Evolutionary conservation across 2,113 vertebrate species (phyloP).

Genomic region (Saguinus imperator): DNA sequence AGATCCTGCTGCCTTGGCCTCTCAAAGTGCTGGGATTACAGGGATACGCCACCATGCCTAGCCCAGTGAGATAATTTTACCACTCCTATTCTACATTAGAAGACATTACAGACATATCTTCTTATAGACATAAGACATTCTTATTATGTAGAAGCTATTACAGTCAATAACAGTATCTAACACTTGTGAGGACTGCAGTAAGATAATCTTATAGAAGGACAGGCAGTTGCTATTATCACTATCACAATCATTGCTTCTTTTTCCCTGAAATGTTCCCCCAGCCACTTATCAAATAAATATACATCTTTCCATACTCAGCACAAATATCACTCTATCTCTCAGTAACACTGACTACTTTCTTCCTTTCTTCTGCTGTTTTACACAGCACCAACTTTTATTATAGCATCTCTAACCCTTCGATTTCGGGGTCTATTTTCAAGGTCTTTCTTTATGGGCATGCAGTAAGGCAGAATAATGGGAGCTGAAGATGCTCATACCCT

Average conservation of each 20-base stretch:
- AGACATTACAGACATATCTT: background rate
- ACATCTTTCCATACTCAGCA: background rate
- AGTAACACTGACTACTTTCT: background rate
- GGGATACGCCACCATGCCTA: too few species aligned
- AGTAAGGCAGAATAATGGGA: background rate
- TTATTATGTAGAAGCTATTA: background rate
- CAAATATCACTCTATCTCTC: background rate
- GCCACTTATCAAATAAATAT: background rate
- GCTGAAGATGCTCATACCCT: background rate
- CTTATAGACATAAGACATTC: background rate
- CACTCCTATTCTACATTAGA: background rate
- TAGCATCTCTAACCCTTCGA: background rate
- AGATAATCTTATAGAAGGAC: background rate
- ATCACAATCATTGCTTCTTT: background rate
- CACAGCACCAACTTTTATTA: background rate
- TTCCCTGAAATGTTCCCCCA: background rate
- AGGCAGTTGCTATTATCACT: background rate
- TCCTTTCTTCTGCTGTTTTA: background rate
- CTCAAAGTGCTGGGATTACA: too few species aligned
- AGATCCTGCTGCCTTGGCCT: too few species aligned
- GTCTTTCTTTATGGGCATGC: background rate
- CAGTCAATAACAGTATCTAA: background rate
- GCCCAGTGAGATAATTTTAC: background rate
- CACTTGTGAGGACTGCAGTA: background rate
- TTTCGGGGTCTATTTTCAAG: background rate